Evolutionary conservation across 2,113 vertebrate genomes (phyloP), one percentile per base, ranked within the genome.

Genomic region (Probosciger aterrimus): DNA sequence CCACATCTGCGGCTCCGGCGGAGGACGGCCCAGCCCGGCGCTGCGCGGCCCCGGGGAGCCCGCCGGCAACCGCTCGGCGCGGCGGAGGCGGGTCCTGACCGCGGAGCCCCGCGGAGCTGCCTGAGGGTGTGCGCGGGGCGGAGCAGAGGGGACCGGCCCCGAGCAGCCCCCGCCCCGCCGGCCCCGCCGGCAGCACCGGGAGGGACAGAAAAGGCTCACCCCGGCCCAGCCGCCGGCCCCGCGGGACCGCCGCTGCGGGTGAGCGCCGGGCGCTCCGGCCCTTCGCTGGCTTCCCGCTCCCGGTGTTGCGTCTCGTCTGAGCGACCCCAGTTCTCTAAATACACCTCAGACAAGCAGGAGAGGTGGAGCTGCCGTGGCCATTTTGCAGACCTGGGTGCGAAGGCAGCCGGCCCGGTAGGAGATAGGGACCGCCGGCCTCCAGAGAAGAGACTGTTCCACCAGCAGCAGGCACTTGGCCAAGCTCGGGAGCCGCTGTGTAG

Each of bases 391-490:
- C 85, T 4, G 55, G 31, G 10, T 6, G 80, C 0, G 10, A 50
- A 1, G 0, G 41, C 37, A 9, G 64, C 27, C 37, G 24, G 47
- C 28, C 37, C 6, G 25, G 27, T 1, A 4, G 69, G 4, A 18
- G 64, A 5, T 0, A 1, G 17, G 28, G 28, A 23, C 11, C 10
- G 0, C 4, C 37, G 2, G 1, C 0, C 41, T 14, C 57, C 2
- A 1, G 16, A 5, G 35, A 12, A 11, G 4, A 1, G 14, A 22
- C 18, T 2, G 10, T 2, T 6, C 4, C 20, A 6, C 1, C n/a
- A 11, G 63, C 74, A 13, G 0, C 27, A 1, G 27, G 30, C 33
- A 1, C 6, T 4, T 2, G 9, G 47, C 27, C 46, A 0, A 18
- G 16, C 57, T 6, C 20, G 0, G 52, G 17, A 24, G 59, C 64